Conservation (phyloP, 2,797 vertebrate genomes). For the Danio choprae region DNA sequence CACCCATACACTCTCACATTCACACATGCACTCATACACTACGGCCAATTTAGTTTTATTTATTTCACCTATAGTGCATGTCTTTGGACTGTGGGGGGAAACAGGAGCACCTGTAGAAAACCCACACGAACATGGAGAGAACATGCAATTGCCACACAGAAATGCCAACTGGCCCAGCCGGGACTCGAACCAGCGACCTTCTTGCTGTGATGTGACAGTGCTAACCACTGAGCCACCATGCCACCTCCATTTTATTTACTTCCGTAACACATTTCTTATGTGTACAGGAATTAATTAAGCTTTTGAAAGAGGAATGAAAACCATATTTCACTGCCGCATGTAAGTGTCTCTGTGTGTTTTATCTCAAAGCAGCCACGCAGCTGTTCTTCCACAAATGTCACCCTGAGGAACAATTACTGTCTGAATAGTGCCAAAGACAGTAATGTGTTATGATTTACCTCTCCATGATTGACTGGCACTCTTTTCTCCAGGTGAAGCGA, state of each 20-base stretch:
- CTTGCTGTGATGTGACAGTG: too few relatives aligned
- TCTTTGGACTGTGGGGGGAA: too few relatives aligned
- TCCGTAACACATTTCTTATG: neutral
- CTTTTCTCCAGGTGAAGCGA: conserved; percentile 87
- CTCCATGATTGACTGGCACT: conserved; percentile 87
- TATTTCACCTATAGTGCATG: too few relatives aligned
- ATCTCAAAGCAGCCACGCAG: neutral
- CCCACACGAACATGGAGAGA: too few relatives aligned
- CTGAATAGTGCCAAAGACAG: neutral
- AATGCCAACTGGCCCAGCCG: too few relatives aligned
- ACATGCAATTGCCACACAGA: too few relatives aligned
- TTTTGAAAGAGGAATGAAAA: neutral
- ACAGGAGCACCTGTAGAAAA: too few relatives aligned
- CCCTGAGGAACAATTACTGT: neutral
- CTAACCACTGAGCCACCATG: too few relatives aligned
- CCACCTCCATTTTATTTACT: neutral
- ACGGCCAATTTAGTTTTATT: too few relatives aligned
- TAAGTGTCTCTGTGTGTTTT: neutral
- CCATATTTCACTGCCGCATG: neutral
- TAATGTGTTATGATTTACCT: conserved; percentile 68
- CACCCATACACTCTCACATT: too few relatives aligned
- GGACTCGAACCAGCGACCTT: too few relatives aligned
- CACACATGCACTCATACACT: too few relatives aligned
- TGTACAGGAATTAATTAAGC: neutral
- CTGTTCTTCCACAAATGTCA: neutral